Base-by-base conservation (phyloP, 1,140 invertebrate genomes). In the Anoplolepis gracilipes region DNA sequence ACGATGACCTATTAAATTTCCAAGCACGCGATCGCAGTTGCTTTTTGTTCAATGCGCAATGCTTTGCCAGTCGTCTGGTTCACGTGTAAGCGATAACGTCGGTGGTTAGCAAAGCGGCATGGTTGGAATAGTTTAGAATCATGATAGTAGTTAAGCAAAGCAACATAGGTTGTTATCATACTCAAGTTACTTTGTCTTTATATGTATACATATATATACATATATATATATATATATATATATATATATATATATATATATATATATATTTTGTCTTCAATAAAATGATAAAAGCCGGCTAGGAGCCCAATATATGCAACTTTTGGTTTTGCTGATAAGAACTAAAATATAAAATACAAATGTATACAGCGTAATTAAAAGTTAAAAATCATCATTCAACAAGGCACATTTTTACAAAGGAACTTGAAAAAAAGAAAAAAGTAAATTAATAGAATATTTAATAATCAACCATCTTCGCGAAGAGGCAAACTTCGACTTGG, bases 1-100 rank as follows among this genome's bases (percentile, higher is more conserved):
- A 73, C 30, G 36, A 70, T 81, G 86, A 72, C 53, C 76, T 84
- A 85, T 91, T 88, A 88, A 87, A 36, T 61, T 42, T n/a, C 59
- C 8, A 62, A 65, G 65, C 84, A 86, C 88, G 87, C 84, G 75
- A 88, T 75, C 53, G 33, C 7, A 7, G 53, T 30, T 70, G 78
- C 65, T 61, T 84, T 76, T 76, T 67, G 36, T 55, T n/a, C 53
- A 25, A 19, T n/a, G 28, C 8, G 10, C 49, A n/a, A 53, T 1
- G 49, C 36, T 72, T 55, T 39, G 61, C 22, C 28, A 39, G 5
- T 64, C 1, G 22, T 57, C 69, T 36, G 55, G 49, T 59, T 81
- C 49, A 57, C 7, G 49, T 57, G 25, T 19, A 28, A 7, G 11
- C 33, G 49, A 81, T 79, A 79, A 39, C 69, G 28, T 2, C 30